These are phyloP conservation scores for Therioaphis trifolii DNA, from an alignment of 2,888 invertebrate species.

Conservation along the genomic window DNA sequence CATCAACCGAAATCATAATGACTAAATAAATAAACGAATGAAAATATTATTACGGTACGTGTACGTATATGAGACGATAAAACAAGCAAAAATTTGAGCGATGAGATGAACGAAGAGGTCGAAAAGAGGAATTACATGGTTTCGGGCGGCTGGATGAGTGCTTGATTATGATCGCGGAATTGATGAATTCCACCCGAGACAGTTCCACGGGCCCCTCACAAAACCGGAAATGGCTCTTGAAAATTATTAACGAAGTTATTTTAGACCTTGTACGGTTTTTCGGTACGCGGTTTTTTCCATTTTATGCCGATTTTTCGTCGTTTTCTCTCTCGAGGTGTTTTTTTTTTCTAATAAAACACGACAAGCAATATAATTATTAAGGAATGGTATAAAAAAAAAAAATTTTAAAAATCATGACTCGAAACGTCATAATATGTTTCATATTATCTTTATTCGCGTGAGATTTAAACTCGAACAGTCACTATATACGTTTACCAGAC, in stretches of 20 bases:
- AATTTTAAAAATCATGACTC: too few species aligned
- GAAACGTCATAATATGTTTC: too few species aligned
- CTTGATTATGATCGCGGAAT: constrained; percentile 58
- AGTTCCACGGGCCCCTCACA: constrained; percentile 48
- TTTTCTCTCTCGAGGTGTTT: neutral
- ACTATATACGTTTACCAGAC: too few species aligned
- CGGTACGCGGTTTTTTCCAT: neutral
- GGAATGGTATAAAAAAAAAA: too few species aligned
- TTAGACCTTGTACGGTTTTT: constrained; percentile 12
- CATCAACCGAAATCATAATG: constrained; percentile 32
- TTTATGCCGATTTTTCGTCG: constrained; percentile 9
- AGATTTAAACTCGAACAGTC: too few species aligned
- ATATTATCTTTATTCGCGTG: too few species aligned
- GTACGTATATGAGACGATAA: neutral
- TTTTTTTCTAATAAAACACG: too few species aligned
- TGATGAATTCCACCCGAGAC: constrained; percentile 56
- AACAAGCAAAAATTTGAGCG: constrained; percentile 34
- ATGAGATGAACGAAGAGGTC: constrained; percentile 17
- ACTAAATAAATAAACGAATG: constrained; percentile 48
- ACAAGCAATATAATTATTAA: too few species aligned
- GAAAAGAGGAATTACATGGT: constrained; percentile 25
- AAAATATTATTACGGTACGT: too few species aligned
- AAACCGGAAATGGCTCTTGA: constrained; percentile 56
- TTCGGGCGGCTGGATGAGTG: neutral
- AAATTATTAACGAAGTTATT: constrained; percentile 62